Percentiles rank a stretch among this genome's conserved stretches.
These are phyloP conservation scores for Tyrannus savana DNA, from an alignment of 2,113 vertebrate species.

Conservation along the genomic window DNA sequence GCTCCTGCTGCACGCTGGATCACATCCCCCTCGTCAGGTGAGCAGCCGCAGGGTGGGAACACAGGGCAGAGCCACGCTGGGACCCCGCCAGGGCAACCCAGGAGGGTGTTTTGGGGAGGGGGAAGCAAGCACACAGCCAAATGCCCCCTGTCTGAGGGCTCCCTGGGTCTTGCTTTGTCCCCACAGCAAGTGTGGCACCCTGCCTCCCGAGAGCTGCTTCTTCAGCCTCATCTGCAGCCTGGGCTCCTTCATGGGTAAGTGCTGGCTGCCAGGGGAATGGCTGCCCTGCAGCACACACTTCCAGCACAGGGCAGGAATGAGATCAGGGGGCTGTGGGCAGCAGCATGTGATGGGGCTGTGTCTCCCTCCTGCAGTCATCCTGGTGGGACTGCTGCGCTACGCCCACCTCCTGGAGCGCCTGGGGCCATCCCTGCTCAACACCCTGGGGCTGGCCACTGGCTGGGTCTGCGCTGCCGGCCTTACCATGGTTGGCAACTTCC, in stretches of 20 bases:
- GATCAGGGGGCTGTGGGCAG: fast-evolving
- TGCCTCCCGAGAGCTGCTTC: slow-evolving; percentile 90
- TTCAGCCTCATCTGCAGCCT: slow-evolving; percentile 91
- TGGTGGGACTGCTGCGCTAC: slow-evolving; percentile 83
- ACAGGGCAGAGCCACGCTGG: fast-evolving
- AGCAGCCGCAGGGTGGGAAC: neutral
- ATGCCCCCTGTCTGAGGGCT: neutral
- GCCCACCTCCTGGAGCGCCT: slow-evolving; percentile 83
- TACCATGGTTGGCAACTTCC: slow-evolving; percentile 88
- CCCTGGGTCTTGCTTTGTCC: neutral
- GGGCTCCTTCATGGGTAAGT: slow-evolving; percentile 89
- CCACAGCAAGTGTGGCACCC: slow-evolving; percentile 85
- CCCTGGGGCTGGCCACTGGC: slow-evolving; percentile 76
- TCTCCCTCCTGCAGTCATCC: slow-evolving; percentile 73
- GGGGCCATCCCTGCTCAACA: slow-evolving; percentile 83
- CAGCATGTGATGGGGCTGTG: fast-evolving
- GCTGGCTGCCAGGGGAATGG: fast-evolving
- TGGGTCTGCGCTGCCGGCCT: slow-evolving; percentile 87
- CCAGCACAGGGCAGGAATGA: fast-evolving
- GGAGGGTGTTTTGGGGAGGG: neutral
- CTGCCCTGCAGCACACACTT: neutral
- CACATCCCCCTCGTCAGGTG: slow-evolving; percentile 85
- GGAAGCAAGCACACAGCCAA: neutral
- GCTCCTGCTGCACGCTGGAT: slow-evolving; percentile 82
- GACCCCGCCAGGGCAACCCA: neutral